Percentiles rank a stretch among this genome's conserved stretches.
Conservation (phyloP, 2,888 invertebrate species). For the Harpalus rubripes region DNA sequence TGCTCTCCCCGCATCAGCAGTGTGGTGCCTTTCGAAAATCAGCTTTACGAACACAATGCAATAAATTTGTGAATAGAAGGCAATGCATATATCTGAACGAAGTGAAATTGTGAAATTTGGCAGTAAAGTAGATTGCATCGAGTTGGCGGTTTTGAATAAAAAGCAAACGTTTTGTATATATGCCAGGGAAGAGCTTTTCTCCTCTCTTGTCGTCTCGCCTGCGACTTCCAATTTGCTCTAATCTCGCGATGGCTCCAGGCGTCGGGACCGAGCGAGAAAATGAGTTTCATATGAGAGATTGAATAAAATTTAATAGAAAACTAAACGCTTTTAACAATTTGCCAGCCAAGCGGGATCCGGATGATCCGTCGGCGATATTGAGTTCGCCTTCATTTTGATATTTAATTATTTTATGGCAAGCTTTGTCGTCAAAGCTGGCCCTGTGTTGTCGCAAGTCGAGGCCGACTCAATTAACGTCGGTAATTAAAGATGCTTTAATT, state of each 20-base stretch:
- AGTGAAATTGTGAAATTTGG: constrained; percentile 28
- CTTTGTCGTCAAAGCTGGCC: constrained; percentile 75
- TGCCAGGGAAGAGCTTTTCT: neutral
- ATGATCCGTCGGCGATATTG: constrained; percentile 72
- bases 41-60: no score
- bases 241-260: constrained; percentile 65
- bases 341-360: constrained; percentile 38
- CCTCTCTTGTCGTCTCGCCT: neutral
- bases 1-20: no score
- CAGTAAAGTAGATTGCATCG: constrained; percentile 26
- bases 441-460: constrained; percentile 74
- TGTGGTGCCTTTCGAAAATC: no score
- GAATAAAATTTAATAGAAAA: constrained; percentile 67
- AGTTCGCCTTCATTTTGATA: constrained; percentile 77
- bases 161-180: constrained; percentile 23
- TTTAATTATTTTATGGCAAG: constrained; percentile 76
- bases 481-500: constrained; percentile 77
- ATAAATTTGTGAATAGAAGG: neutral
- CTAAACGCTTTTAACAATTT: constrained; percentile 67
- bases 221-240: constrained; percentile 65
- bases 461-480: constrained; percentile 75
- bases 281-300: constrained; percentile 67
- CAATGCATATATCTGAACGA: neutral
- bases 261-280: constrained; percentile 65
- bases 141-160: constrained; percentile 44